Evolutionary conservation across 1,140 invertebrate species (phyloP), one percentile per base, ranked within the genome.

Genomic region (Hormaphis cornu): DNA sequence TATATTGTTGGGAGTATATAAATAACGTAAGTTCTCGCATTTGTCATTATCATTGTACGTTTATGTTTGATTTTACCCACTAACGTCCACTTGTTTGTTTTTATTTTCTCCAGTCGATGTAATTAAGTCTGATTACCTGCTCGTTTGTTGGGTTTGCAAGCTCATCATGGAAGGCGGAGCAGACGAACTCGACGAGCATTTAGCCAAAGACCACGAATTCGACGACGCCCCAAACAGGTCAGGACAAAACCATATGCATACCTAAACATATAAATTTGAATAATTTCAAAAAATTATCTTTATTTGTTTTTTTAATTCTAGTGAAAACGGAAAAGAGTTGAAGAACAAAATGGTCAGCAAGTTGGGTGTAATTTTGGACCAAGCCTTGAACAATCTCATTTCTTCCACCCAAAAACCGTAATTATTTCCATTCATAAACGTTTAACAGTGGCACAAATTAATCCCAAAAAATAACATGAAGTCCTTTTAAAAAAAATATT

Each of bases 351-450:
- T 66, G 61, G 61, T 66, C 40, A 33, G 12, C 61, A 66, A 66
- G 28, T 50, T 66, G 28, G 44, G 61, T 66, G 61, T 50, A 66
- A 66, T 66, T 50, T 66, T 66, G 42, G 61, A 66, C 18, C 61
- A 66, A 50, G 61, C 61, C 44, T 66, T 66, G 10, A 66, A 66
- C 22, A 66, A 66, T 66, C 61, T 66, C 3, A 66, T 66, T 66
- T 66, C 61, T 33, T 66, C 61, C 35, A 66, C 61, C 48, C 61
- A 66, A 50, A 66, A 66, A 66, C 61, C 61, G 61, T 66, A 66
- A 48, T 24, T 12, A 26, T 16, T 10, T 56, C n/a, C n/a, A n/a
- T n/a, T n/a, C n/a, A n/a, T n/a, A n/a, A n/a, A n/a, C n/a, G n/a
- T n/a, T n/a, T n/a, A n/a, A n/a, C n/a, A n/a, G n/a, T n/a, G n/a